Base-by-base conservation (phyloP, 2,888 invertebrate species). In the Epinotia ramella region DNA sequence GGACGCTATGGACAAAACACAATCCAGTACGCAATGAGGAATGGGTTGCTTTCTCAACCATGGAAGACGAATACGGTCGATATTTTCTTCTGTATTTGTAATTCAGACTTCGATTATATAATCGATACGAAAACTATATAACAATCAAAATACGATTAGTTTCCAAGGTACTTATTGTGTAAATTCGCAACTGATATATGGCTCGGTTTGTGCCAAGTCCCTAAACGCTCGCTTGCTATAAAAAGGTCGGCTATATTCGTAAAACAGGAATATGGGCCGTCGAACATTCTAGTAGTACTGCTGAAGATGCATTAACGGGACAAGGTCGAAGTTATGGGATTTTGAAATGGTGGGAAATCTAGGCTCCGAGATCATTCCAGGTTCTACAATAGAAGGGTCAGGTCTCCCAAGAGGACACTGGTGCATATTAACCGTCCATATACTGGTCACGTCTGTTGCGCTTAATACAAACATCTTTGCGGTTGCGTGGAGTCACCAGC, bases 171-270 rank as follows among this genome's bases (percentile, higher is more conserved):
- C 1, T 28, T 28, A 83, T 81, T 78, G 80, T 78, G 80, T 72
- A 82, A 84, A 81, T 77, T 81, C 74, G 73, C 74, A 81, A 81
- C 84, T 84, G 85, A 84, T 73, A 67, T 33, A 79, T 77, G 83
- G 49, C 5, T 28, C 18, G 46, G 18, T 71, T 67, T 60, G 76
- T 76, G 76, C 76, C 76, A 72, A 76, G 62, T 76, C 9, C 44
- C 60, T 59, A 62, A 53, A 73, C 53, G 53, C 7, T 73, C 28
- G 40, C 44, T 56, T 20, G 66, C 76, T 76, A 72, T 76, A 72
- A 72, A 72, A 72, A 76, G 76, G 66, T 60, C 56, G 60, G 18
- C 53, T 69, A 65, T 49, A 59, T 66, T 62, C 62, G 60, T 59
- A 49, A 71, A 67, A 62, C 44, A 13, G 44, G 67, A 40, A 46